Evolutionary conservation across 1,140 invertebrate genomes (phyloP).

Genomic region (Drosophila triauraria): DNA sequence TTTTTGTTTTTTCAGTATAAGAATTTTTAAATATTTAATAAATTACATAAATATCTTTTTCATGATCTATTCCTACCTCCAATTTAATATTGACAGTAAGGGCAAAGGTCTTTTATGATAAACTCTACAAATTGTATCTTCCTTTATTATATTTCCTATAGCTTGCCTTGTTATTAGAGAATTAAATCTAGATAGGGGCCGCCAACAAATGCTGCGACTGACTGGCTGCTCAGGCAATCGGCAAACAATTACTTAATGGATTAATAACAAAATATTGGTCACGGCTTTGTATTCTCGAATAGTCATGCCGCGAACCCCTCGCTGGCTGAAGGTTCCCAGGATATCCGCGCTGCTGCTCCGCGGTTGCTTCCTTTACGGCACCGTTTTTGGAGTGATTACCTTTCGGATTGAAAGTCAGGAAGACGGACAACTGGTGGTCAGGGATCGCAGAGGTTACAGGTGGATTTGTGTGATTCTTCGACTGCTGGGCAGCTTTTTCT

Average conservation of each 20-base stretch:
- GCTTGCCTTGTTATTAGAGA: slow-evolving; percentile 6
- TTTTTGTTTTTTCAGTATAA: too few species aligned
- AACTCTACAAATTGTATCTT: not conserved
- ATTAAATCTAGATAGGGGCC: slow-evolving; percentile 17
- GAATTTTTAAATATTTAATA: not conserved
- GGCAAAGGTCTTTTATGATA: not conserved
- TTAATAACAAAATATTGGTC: not conserved
- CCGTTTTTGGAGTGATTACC: slow-evolving; percentile 12
- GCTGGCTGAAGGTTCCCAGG: slow-evolving; percentile 20
- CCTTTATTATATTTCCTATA: not conserved
- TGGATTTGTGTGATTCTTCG: slow-evolving; percentile 36
- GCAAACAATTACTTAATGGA: slow-evolving; percentile 38
- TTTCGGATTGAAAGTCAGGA: slow-evolving; percentile 3
- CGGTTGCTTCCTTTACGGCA: slow-evolving; percentile 10
- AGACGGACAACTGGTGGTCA: slow-evolving; percentile 3
- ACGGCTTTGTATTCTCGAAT: not conserved
- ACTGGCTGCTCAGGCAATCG: slow-evolving; percentile 2
- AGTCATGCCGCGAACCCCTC: slow-evolving; percentile 20
- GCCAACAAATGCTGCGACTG: not conserved
- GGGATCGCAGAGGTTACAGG: slow-evolving; percentile 14
- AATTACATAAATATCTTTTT: too few species aligned
- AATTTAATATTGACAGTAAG: too few species aligned
- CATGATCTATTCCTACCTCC: too few species aligned
- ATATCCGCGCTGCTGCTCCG: slow-evolving; percentile 23
- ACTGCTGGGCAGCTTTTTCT: not conserved